Base-by-base conservation (phyloP, 2,888 invertebrate genomes). In the Lepeophtheirus nordmannii region DNA sequence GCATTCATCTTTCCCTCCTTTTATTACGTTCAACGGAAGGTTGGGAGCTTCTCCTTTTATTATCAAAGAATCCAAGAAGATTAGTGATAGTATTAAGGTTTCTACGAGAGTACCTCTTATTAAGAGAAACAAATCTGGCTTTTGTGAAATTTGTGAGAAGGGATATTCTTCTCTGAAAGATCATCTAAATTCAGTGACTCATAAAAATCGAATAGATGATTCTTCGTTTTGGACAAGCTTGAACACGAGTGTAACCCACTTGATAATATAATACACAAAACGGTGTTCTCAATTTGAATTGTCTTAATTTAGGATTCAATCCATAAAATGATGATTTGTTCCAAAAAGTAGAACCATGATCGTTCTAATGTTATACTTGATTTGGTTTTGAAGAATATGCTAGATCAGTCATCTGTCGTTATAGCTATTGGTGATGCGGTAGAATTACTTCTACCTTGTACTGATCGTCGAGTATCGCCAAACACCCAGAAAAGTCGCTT, bases 91-190 rank as follows among this genome's bases (percentile, higher is more conserved):
- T 30, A 7, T 30, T 30, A 30, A 30, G 30, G 53, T 53, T 2
- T 2, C 20, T 7, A 58, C 20, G 22, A 30, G 20, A 17, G 3
- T 22, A 3, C 58, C n/a, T 3, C 30, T 30, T 7, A n/a, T n/a
- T n/a, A 30, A 30, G 30, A 30, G 30, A 30, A 12, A 20, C 5
- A 20, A 58, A 10, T 14, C 58, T 1, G 58, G 58, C 3, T 58
- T 23, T 58, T 58, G 58, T 58, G 58, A 58, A 30, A 58, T 58
- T 58, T 58, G 58, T 22, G 58, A 58, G 22, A 12, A 12, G n/a
- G 22, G 22, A 14, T 58, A 23, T 10, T 58, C 58, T 5, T 20
- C 20, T 14, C 58, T 58, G 1, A 30, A 58, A 22, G 58, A 58
- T 7, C 58, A 58, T 30, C 22, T 58, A 30, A 22, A 22, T 22